Evolutionary conservation across 2,113 vertebrate species (phyloP).

Genomic region (Pithys albifrons): DNA sequence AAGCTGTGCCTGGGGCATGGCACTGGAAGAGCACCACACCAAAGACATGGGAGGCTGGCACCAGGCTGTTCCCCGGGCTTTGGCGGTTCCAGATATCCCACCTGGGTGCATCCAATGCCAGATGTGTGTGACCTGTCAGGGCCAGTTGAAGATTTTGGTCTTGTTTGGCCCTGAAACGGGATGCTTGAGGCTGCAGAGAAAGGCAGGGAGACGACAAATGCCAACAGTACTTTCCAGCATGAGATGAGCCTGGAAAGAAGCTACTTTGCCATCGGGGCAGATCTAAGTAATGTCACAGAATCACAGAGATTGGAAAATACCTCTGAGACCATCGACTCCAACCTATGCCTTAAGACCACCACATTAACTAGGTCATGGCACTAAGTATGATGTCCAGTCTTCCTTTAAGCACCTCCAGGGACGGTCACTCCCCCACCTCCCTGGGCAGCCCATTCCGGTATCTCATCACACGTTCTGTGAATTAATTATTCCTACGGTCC

Average conservation of each 20-base stretch:
- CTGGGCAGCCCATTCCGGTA: neutral
- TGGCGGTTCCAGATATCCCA: rapidly evolving
- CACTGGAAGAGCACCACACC: neutral
- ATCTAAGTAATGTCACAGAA: rapidly evolving
- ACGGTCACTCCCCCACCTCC: neutral
- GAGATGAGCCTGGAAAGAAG: rapidly evolving
- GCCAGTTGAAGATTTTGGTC: neutral
- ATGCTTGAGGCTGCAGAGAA: neutral
- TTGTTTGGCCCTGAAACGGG: neutral
- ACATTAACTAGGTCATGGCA: rapidly evolving
- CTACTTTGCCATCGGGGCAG: neutral
- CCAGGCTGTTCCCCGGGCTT: neutral
- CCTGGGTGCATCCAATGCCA: too few relatives aligned
- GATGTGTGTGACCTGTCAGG: rapidly evolving
- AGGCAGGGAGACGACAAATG: neutral
- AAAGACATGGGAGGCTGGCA: neutral
- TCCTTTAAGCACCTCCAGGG: neutral
- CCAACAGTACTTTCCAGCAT: neutral
- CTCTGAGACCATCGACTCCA: neutral
- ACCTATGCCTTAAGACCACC: neutral
- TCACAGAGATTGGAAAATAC: too few relatives aligned
- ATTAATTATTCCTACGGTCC: neutral
- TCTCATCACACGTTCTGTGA: neutral
- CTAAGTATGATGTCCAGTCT: neutral
- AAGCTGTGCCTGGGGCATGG: neutral